Evolutionary conservation across 2,797 vertebrate genomes (phyloP).

Genomic region (Champsocephalus esox): DNA sequence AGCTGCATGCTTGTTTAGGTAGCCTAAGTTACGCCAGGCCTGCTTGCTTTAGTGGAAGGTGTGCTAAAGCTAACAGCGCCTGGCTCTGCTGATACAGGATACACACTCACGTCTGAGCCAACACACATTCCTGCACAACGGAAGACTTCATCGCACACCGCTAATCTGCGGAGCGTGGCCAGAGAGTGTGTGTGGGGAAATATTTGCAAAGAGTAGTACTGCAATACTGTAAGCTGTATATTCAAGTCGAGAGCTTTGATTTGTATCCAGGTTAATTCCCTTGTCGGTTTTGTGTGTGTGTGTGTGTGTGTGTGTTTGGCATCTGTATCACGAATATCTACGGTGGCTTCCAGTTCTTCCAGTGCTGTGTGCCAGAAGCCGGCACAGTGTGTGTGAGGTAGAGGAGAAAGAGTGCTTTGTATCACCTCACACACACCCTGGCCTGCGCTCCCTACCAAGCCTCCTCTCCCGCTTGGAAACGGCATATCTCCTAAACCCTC

Average conservation of each 20-base stretch:
- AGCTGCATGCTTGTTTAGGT: slow-evolving; percentile 76
- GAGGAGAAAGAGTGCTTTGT: slow-evolving; percentile 83
- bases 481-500: neutral
- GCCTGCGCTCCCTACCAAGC: slow-evolving; percentile 32
- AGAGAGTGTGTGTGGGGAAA: slow-evolving; percentile 53
- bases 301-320: neutral
- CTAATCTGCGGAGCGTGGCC: slow-evolving; percentile 27
- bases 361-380: slow-evolving; percentile 53
- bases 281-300: neutral
- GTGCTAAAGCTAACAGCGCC: slow-evolving; percentile 63
- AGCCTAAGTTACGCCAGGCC: slow-evolving; percentile 57
- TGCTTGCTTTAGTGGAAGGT: slow-evolving; percentile 58
- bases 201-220: slow-evolving; percentile 61
- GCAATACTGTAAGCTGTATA: slow-evolving; percentile 41
- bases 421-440: slow-evolving; percentile 54
- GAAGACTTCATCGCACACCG: slow-evolving; percentile 51
- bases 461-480: slow-evolving; percentile 28
- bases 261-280: slow-evolving; percentile 28
- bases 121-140: slow-evolving; percentile 73
- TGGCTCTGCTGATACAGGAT: slow-evolving; percentile 50
- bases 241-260: slow-evolving; percentile 30
- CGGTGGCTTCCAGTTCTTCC: slow-evolving; percentile 60
- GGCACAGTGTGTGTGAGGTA: slow-evolving; percentile 41
- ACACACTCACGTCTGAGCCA: slow-evolving; percentile 56
- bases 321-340: neutral